Base-by-base conservation (phyloP, 2,888 invertebrate genomes). In the Drosophila flavopinicola region DNA sequence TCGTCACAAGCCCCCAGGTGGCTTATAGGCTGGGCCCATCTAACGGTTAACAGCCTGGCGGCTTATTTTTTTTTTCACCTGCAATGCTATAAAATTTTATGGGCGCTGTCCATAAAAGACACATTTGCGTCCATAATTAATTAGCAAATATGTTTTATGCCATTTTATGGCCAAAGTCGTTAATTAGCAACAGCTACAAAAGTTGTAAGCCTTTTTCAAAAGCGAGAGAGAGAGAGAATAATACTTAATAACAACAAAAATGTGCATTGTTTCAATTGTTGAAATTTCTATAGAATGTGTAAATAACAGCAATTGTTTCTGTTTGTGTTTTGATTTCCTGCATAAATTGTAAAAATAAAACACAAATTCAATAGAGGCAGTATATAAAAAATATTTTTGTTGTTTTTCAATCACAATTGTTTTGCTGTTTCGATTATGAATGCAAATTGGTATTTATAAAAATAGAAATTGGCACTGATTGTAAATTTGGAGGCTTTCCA, bases 101-200 rank as follows among this genome's bases (percentile, higher is more conserved):
- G 61, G 58, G 33, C 51, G 5, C 44, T 6, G 37, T 32, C 54
- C 65, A 73, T 73, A 73, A 78, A 78, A 64, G 53, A 58, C 44
- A 61, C 47, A 61, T 39, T 58, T 51, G 41, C 56, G 48, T 44
- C 44, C 61, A 85, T 80, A 80, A 80, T 72, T 72, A 80, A 80
- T 78, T 78, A 78, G 68, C 51, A 78, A 80, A 76, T 73, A 57
- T 73, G 57, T 71, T 53, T 66, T 61, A 78, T 67, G 59, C 30
- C 23, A 51, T 51, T 77, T 73, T 70, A 70, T 48, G 58, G 17
- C 39, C 47, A 57, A 11, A 59, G 23, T 42, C 59, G 49, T 66
- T 84, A 59, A 80, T 77, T 66, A 66, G 48, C 24, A 13, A 29
- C 47, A 48, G 35, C 6, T 13, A 13, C 6, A 38, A 11, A 32